Percentiles rank a stretch among this genome's conserved stretches.
Conservation (phyloP, 2,797 vertebrate genomes). For the Poliocrania exsul region DNA sequence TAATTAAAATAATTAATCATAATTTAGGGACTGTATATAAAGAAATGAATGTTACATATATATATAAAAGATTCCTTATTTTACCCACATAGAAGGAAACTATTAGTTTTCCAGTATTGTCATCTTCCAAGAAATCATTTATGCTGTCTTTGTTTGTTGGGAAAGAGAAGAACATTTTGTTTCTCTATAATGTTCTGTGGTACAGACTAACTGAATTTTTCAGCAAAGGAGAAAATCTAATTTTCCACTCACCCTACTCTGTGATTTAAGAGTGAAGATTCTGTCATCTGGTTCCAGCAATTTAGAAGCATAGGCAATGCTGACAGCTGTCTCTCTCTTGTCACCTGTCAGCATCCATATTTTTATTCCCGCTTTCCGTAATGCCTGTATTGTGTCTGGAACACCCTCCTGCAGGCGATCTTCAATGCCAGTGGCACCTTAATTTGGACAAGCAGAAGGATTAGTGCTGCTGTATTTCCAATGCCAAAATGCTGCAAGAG, state of each 20-base stretch:
- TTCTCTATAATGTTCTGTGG: neutral
- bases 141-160: neutral
- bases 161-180: neutral
- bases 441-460: neutral
- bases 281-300: constrained; percentile 83
- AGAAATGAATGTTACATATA: neutral
- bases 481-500: neutral
- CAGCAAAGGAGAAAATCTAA: neutral
- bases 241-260: constrained; percentile 79
- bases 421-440: constrained; percentile 93
- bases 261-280: constrained; percentile 84
- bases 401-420: constrained; percentile 95
- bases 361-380: constrained; percentile 89
- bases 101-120: neutral
- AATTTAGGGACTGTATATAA: neutral
- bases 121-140: neutral
- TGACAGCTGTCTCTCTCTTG: constrained; percentile 95
- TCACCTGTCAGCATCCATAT: constrained; percentile 97
- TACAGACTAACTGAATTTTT: neutral
- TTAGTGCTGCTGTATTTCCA: neutral
- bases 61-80: neutral
- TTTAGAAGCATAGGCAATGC: constrained; percentile 90
- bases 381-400: constrained; percentile 89
- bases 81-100: neutral
- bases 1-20: neutral